phyloP scores from a whole-genome alignment of 2,113 vertebrate genomes.

The Accipiter virgatus region DNA sequence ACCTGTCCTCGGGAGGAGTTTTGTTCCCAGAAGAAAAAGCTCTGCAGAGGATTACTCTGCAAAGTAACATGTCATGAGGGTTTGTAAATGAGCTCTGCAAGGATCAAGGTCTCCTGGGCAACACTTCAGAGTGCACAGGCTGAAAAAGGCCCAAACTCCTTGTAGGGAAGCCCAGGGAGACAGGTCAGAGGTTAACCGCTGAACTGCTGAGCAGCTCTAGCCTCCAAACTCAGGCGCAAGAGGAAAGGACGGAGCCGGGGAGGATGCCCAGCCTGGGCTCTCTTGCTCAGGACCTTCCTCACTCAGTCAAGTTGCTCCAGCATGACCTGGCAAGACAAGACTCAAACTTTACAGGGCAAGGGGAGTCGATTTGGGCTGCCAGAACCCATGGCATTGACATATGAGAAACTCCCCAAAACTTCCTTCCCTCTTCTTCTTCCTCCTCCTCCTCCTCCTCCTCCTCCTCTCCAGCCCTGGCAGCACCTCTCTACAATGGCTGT shows the following conservation, averaged over 20 bases:
- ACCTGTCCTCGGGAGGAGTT: neutral
- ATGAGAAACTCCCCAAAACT: neutral
- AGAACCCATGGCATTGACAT: neutral
- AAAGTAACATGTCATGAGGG: neutral
- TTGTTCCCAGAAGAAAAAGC: neutral
- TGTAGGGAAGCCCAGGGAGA: neutral
- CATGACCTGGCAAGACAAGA: neutral
- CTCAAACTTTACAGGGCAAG: neutral
- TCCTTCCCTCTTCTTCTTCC: neutral
- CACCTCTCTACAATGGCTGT: neutral
- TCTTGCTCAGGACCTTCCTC: neutral
- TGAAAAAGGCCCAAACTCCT: slow-evolving; percentile 22
- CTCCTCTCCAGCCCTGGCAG: neutral
- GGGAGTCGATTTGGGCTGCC: neutral
- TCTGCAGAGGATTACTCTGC: neutral
- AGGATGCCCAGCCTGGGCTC: neutral
- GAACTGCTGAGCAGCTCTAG: neutral
- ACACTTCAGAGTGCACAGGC: neutral
- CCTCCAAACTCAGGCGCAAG: accelerated
- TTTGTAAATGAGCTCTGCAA: slow-evolving; percentile 21
- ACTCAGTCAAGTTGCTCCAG: neutral
- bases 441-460: neutral
- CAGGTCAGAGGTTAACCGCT: neutral
- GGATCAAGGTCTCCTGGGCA: neutral
- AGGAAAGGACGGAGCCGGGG: neutral